These are phyloP conservation scores for Sceloporus tristichus DNA, from an alignment of 2,113 vertebrate genomes.

Conservation along the genomic window DNA sequence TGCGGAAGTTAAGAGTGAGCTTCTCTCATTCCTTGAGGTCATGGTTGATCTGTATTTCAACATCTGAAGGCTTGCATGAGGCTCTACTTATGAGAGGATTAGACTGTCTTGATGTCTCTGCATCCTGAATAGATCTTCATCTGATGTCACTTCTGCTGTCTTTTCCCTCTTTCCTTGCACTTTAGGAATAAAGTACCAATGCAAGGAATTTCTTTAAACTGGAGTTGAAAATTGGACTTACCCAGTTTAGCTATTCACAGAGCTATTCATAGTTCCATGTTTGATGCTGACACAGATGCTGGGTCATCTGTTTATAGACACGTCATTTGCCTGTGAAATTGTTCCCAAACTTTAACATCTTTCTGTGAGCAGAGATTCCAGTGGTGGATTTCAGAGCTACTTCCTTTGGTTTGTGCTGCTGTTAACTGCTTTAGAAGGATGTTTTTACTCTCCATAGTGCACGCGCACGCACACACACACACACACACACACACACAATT, in stretches of 20 bases:
- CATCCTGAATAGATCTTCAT: not conserved
- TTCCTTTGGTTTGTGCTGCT: not conserved
- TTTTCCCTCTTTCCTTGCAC: not conserved
- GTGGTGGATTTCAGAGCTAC: too few species aligned
- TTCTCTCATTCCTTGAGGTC: not conserved
- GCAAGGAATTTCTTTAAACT: not conserved
- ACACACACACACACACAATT: too few species aligned
- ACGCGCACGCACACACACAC: too few species aligned
- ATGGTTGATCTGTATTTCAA: not conserved
- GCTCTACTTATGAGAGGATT: constrained; percentile 19
- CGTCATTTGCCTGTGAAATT: not conserved
- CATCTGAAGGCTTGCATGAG: not conserved
- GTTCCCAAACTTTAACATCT: not conserved
- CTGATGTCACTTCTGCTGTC: not conserved
- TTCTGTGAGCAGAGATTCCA: not conserved
- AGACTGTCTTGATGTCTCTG: not conserved
- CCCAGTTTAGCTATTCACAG: not conserved
- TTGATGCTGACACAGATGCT: too few species aligned
- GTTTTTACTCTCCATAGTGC: not conserved
- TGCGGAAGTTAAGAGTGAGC: not conserved
- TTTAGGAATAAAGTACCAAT: not conserved
- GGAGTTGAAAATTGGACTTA: constrained; percentile 9
- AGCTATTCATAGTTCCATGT: not conserved
- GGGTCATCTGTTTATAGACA: not conserved
- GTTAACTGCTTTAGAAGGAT: not conserved